phyloP scores from a whole-genome alignment of 2,797 vertebrate species.

The Rhinella marina region DNA sequence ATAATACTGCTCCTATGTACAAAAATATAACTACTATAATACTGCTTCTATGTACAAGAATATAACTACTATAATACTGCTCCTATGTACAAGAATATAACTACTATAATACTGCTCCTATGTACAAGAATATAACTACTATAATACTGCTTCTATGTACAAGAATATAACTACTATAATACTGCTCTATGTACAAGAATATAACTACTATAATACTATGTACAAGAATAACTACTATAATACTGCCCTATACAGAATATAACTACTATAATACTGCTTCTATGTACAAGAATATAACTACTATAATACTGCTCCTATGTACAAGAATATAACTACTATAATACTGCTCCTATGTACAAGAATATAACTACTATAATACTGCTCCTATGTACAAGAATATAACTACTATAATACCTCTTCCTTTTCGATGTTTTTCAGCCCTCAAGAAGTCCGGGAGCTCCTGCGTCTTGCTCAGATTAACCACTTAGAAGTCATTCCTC shows the following conservation, averaged over 20 bases:
- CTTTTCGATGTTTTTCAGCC: constrained; percentile 71
- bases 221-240: constrained; percentile 11
- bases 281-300: too few relatives aligned
- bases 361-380: too few relatives aligned
- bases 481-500: constrained; percentile 86
- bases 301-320: too few relatives aligned
- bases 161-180: too few relatives aligned
- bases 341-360: too few relatives aligned
- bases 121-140: too few relatives aligned
- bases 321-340: constrained; percentile 15
- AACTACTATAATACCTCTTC: background rate
- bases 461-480: constrained; percentile 78
- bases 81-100: background rate
- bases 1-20: too few relatives aligned
- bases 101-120: background rate
- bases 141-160: too few relatives aligned
- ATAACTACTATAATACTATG: too few relatives aligned
- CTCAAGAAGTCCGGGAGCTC: constrained; percentile 79
- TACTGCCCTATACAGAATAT: too few relatives aligned
- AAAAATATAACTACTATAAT: background rate
- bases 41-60: background rate
- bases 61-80: constrained; percentile 11
- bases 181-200: too few relatives aligned
- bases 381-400: background rate
- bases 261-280: too few relatives aligned